Percentiles rank a stretch among this genome's conserved stretches.
phyloP scores from a whole-genome alignment of 2,888 invertebrate genomes.

The Xestoiulus laeticollis region DNA sequence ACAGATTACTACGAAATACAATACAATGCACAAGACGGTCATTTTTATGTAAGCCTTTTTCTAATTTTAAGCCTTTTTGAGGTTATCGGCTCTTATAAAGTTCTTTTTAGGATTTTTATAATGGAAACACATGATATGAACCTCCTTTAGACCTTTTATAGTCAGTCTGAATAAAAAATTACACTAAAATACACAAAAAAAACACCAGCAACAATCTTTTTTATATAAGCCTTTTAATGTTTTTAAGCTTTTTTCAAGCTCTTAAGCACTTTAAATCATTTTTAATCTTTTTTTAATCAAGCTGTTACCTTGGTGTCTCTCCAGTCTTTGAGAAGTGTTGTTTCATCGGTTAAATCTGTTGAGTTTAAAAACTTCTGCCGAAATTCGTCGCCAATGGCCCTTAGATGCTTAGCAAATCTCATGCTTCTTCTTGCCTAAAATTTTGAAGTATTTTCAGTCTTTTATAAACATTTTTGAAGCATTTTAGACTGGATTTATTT shows the following conservation, averaged over 20 bases:
- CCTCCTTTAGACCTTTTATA: constrained; percentile 64
- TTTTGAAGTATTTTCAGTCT: not conserved
- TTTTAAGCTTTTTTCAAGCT: too few species aligned
- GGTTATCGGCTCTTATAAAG: too few species aligned
- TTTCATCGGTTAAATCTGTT: constrained; percentile 70
- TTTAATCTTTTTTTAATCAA: not conserved
- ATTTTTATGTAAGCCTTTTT: too few species aligned
- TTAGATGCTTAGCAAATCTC: constrained; percentile 80
- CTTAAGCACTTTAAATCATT: too few species aligned
- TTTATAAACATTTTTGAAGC: too few species aligned
- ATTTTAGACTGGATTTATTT: too few species aligned
- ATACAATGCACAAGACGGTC: too few species aligned
- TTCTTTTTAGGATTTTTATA: constrained; percentile 59
- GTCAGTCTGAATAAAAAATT: not conserved
- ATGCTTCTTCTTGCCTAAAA: constrained; percentile 76
- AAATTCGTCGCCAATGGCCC: constrained; percentile 75
- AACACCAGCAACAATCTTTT: too few species aligned
- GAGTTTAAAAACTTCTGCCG: constrained; percentile 73
- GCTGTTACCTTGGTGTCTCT: constrained; percentile 68
- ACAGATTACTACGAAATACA: too few species aligned
- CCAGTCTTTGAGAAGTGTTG: constrained; percentile 73
- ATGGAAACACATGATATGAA: constrained; percentile 83
- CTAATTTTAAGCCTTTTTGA: too few species aligned
- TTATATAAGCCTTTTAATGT: too few species aligned
- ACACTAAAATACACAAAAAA: too few species aligned